phyloP scores from a whole-genome alignment of 2,888 invertebrate genomes.

The Sarcophaga carnaria region DNA sequence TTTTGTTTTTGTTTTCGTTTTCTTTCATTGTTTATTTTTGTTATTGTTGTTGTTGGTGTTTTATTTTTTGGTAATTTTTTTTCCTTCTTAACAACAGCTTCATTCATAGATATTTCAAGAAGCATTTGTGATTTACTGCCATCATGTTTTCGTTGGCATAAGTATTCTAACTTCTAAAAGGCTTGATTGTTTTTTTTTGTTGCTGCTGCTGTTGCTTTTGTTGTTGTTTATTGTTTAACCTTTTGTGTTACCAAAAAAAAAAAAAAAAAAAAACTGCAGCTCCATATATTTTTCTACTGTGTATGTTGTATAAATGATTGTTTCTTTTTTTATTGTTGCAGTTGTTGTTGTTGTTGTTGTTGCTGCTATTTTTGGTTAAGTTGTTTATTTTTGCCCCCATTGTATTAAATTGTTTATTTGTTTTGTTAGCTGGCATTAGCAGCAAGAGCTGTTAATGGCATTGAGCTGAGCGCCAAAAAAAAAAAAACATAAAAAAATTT shows the following conservation, averaged over 20 bases:
- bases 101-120: conserved; percentile 49
- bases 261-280: conserved; percentile 31
- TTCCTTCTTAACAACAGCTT: neutral
- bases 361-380: conserved; percentile 63
- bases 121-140: conserved; percentile 77
- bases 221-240: conserved; percentile 74
- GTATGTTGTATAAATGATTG: conserved; percentile 66
- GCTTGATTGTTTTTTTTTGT: conserved; percentile 48
- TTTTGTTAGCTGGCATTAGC: conserved; percentile 68
- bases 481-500: neutral
- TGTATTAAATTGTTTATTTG: conserved; percentile 81
- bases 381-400: conserved; percentile 75
- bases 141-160: conserved; percentile 79
- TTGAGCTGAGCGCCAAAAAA: conserved; percentile 44
- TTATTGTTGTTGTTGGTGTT: neutral
- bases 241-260: conserved; percentile 74
- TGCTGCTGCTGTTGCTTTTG: neutral
- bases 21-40: conserved; percentile 53
- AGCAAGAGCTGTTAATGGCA: conserved; percentile 61
- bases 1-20: conserved; percentile 72
- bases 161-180: conserved; percentile 77
- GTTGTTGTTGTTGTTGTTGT: conserved; percentile 47
- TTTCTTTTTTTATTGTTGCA: conserved; percentile 2
- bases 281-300: conserved; percentile 25
- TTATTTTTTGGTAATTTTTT: too few relatives aligned